Evolutionary conservation across 2,888 invertebrate genomes (phyloP).

Genomic region (Macrophya alboannulata): DNA sequence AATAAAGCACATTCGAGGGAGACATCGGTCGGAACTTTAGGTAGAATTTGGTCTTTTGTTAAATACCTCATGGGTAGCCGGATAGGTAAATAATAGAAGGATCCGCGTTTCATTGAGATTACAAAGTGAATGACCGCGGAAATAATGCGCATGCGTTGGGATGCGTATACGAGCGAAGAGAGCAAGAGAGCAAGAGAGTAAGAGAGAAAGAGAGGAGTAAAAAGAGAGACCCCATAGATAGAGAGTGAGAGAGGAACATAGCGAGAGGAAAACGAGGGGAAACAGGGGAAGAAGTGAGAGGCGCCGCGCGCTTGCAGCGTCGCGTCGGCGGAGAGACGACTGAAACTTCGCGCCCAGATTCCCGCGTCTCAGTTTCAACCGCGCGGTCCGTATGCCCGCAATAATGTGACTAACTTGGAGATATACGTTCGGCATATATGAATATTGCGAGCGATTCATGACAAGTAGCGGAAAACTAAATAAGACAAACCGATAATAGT

Average conservation of each 20-base stretch:
- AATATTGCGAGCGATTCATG: neutral
- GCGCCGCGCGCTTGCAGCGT: constrained; percentile 52
- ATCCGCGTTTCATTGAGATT: constrained; percentile 44
- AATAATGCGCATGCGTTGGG: constrained; percentile 45
- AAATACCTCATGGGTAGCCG: neutral
- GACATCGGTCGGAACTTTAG: neutral
- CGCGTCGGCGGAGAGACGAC: constrained; percentile 27
- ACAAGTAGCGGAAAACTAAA: neutral
- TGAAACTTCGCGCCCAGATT: constrained; percentile 53
- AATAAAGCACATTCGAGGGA: neutral
- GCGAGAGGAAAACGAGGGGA: constrained; percentile 13
- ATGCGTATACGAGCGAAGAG: constrained; percentile 25
- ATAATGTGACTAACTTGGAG: constrained; percentile 45
- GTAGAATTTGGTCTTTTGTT: neutral
- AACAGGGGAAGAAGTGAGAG: constrained; percentile 37
- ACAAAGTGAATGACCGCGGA: constrained; percentile 51
- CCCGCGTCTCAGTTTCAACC: constrained; percentile 71
- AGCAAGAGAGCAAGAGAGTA: constrained; percentile 23
- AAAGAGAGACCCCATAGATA: constrained; percentile 18
- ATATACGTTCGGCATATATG: neutral
- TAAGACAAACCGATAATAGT: neutral
- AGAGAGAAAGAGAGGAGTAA: constrained; percentile 12
- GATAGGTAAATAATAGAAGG: constrained; percentile 40
- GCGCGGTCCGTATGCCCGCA: constrained; percentile 68
- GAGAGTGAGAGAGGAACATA: neutral